Evolutionary conservation across 2,888 invertebrate genomes (phyloP).

Genomic region (Ommatoiulus sabulosus): DNA sequence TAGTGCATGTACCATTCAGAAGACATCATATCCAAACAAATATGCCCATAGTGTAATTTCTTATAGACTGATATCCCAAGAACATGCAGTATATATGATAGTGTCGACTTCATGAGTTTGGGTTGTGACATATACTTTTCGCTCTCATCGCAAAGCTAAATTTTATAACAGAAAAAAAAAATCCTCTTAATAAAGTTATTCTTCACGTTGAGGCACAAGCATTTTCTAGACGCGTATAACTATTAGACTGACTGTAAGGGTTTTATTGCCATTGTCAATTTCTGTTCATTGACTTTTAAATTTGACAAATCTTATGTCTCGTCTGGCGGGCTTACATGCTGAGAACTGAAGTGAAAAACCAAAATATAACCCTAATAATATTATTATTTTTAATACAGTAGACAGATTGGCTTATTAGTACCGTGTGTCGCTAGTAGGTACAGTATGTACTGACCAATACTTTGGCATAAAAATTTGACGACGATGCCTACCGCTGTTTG

Average conservation of each 20-base stretch:
- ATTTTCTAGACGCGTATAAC: too few relatives aligned
- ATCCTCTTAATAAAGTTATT: too few relatives aligned
- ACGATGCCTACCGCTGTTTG: background rate
- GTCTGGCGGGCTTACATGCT: constrained; percentile 21
- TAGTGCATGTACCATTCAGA: too few relatives aligned
- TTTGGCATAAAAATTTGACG: background rate
- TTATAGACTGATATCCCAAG: too few relatives aligned
- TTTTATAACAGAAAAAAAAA: too few relatives aligned
- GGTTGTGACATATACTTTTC: too few relatives aligned
- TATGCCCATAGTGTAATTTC: too few relatives aligned
- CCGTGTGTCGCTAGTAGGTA: background rate
- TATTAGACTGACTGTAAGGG: background rate
- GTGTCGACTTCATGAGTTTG: too few relatives aligned
- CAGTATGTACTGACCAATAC: constrained; percentile 1
- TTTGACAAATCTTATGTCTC: background rate
- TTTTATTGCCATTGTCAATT: constrained; percentile 14
- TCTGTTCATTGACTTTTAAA: constrained; percentile 41
- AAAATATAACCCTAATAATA: background rate
- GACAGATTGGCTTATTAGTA: constrained; percentile 24
- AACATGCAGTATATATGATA: too few relatives aligned
- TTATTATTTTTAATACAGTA: constrained; percentile 2
- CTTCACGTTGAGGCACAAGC: too few relatives aligned
- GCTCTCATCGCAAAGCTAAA: too few relatives aligned
- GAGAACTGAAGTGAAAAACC: background rate
- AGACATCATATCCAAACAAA: too few relatives aligned